phyloP scores from a whole-genome alignment of 2,113 vertebrate species.

The Numida meleagris region DNA sequence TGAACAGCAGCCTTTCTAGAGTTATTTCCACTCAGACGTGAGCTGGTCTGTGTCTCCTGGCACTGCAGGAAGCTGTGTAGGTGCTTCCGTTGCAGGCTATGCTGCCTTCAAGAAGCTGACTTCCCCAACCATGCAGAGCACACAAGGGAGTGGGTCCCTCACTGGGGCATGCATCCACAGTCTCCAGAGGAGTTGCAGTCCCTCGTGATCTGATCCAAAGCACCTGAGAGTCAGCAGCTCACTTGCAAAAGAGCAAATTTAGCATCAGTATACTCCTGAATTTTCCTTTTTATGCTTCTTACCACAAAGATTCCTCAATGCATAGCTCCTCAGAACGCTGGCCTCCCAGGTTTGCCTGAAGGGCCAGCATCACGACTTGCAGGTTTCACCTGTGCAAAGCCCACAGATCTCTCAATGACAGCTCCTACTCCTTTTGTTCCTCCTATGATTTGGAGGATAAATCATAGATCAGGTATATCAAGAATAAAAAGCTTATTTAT shows the following conservation, averaged over 20 bases:
- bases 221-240: not conserved
- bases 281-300: not conserved
- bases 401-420: not conserved
- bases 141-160: not conserved
- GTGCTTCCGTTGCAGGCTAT: not conserved
- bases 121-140: rapidly evolving
- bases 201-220: not conserved
- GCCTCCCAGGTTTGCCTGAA: not conserved
- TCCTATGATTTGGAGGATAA: not conserved
- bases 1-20: not conserved
- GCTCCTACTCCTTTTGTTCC: not conserved
- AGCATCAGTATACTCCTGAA: not conserved
- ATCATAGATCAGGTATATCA: not conserved
- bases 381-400: not conserved
- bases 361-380: not conserved
- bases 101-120: not conserved
- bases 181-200: not conserved
- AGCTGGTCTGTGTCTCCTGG: not conserved
- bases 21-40: rapidly evolving
- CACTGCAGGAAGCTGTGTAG: rapidly evolving
- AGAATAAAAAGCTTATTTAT: not conserved
- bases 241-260: not conserved
- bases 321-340: not conserved
- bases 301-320: not conserved
- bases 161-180: not conserved